Evolutionary conservation across 2,888 invertebrate species (phyloP).

Genomic region (Pristionchus maxplancki): DNA sequence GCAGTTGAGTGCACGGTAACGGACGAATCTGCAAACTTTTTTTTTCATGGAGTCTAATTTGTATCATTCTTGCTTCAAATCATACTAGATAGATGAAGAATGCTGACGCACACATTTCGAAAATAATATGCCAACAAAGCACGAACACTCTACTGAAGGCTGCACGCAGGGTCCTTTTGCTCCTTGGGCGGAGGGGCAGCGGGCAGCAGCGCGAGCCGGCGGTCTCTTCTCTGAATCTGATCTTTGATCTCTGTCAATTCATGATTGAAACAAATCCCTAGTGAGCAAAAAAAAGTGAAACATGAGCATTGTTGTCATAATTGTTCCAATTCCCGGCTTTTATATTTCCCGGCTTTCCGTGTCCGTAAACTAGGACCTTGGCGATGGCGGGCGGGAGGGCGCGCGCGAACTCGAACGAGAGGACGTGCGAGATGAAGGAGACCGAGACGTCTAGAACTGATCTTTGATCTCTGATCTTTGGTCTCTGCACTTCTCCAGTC

Average conservation of each 20-base stretch:
- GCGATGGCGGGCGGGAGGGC: background rate
- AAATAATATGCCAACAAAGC: no score
- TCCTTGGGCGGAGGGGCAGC: background rate
- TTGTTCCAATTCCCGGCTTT: no score
- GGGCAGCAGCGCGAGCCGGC: background rate
- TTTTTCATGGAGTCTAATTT: no score
- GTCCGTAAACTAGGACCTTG: no score
- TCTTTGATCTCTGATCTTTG: background rate
- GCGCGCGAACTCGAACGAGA: background rate
- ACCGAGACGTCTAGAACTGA: background rate
- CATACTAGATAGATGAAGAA: no score
- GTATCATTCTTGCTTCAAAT: no score
- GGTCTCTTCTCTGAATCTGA: background rate
- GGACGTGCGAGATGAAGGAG: background rate
- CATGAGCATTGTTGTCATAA: no score
- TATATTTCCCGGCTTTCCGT: no score
- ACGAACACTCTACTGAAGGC: background rate
- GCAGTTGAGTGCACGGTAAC: background rate
- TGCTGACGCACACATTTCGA: no score
- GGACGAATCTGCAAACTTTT: background rate
- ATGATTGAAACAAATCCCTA: no score
- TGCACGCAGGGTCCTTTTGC: background rate
- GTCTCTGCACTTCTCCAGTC: no score
- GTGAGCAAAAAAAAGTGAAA: no score
- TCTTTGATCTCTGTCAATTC: background rate